A percentile compares a stretch with the other conserved stretches of the same genome.
These are phyloP conservation scores for Serinus canaria DNA, from an alignment of 2,113 vertebrate species.

Conservation along the genomic window DNA sequence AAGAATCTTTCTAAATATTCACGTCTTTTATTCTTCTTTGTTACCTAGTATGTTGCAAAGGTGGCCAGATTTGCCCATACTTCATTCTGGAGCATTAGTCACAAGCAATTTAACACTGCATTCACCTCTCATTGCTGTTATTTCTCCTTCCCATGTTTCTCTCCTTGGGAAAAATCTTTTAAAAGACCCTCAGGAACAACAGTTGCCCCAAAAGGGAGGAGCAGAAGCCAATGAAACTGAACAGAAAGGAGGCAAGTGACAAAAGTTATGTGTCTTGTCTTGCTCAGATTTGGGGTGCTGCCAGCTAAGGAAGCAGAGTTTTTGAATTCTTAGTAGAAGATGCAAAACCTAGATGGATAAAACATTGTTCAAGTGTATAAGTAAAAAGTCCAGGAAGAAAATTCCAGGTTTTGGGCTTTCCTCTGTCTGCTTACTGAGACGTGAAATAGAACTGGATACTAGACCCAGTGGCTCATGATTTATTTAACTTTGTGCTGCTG, in stretches of 20 bases:
- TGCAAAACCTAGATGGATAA: not conserved
- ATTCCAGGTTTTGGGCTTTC: not conserved
- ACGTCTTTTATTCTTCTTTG: not conserved
- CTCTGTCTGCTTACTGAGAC: not conserved
- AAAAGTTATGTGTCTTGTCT: not conserved
- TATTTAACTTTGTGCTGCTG: not conserved
- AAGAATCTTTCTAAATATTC: not conserved
- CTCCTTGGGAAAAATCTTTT: not conserved
- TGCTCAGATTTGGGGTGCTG: not conserved
- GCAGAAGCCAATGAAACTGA: not conserved
- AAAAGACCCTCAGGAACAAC: not conserved
- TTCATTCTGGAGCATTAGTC: not conserved
- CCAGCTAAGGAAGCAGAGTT: not conserved
- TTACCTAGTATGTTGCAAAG: not conserved
- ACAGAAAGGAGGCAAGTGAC: not conserved
- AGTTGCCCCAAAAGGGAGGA: not conserved
- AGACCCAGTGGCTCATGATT: not conserved
- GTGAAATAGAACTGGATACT: not conserved
- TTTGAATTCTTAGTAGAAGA: not conserved
- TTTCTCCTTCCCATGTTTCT: accelerated
- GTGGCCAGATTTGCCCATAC: not conserved
- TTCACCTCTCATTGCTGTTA: not conserved
- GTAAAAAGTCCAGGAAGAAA: not conserved
- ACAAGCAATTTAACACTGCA: not conserved
- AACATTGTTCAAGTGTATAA: not conserved